Conservation (phyloP, 1,140 invertebrate genomes). For the Drosophila ironensis region DNA sequence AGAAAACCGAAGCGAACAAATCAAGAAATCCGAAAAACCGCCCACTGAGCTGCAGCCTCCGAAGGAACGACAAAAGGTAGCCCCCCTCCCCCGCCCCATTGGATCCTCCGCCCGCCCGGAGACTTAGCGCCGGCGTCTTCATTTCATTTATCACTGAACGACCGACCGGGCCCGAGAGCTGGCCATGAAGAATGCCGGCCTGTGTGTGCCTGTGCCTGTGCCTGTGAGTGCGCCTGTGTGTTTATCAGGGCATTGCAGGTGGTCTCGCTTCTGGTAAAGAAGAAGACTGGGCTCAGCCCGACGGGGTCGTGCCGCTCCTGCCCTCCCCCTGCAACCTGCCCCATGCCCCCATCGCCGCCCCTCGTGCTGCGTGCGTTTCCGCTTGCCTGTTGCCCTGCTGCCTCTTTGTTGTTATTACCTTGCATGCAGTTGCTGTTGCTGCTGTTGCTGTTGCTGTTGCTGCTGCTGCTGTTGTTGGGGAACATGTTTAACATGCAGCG, state of each 20-base stretch:
- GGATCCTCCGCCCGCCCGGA: neutral
- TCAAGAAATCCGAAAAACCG: conserved; percentile 40
- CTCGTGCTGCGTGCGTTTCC: conserved; percentile 38
- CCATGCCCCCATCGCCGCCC: neutral
- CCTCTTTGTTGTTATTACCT: conserved; percentile 7
- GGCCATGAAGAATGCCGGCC: too few relatives aligned
- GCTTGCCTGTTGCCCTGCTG: conserved; percentile 48
- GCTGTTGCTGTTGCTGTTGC: neutral
- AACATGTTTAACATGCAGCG: conserved; percentile 76
- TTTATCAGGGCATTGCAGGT: conserved; percentile 79
- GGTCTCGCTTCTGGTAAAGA: conserved; percentile 36
- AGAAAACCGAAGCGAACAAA: conserved; percentile 20
- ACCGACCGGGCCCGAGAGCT: conserved; percentile 12
- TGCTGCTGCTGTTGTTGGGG: conserved; percentile 33
- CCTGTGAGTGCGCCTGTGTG: conserved; percentile 29
- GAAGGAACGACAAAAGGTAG: conserved; percentile 30
- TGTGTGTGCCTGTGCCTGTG: too few relatives aligned
- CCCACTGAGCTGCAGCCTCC: conserved; percentile 37
- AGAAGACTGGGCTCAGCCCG: conserved; percentile 15
- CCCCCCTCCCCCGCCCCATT: neutral
- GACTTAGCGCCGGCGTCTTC: conserved; percentile 74
- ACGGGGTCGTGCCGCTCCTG: conserved; percentile 20
- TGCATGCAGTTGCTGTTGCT: neutral
- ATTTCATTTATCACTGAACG: conserved; percentile 66
- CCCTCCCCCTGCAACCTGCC: neutral